A percentile compares a stretch with the other conserved stretches of the same genome.
Conservation (phyloP, 1,140 invertebrate species). For the Aricia agestis region DNA sequence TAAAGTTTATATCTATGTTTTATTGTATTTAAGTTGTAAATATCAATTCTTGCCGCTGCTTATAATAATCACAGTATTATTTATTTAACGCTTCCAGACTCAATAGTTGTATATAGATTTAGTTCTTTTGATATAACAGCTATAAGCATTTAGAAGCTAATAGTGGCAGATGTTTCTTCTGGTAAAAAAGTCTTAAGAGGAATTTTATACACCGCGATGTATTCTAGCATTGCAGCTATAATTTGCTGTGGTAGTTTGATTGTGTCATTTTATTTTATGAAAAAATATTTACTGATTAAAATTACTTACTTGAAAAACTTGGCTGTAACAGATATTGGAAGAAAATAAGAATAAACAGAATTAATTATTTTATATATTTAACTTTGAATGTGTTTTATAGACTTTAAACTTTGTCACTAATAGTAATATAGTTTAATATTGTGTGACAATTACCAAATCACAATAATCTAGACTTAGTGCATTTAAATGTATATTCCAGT, state of each 20-base stretch:
- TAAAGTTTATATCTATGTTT: conserved; percentile 16
- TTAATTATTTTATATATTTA: no score
- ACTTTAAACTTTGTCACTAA: background rate
- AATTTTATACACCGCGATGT: no score
- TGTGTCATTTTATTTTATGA: no score
- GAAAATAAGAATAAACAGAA: no score
- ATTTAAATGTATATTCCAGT: conserved; percentile 39
- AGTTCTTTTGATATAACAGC: conserved; percentile 7
- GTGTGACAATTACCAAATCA: conserved; percentile 58
- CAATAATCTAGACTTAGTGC: conserved; percentile 34
- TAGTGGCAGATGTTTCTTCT: background rate
- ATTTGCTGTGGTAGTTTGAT: no score
- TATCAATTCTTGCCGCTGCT: conserved; percentile 37
- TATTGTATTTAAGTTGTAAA: conserved; percentile 25
- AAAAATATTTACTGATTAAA: no score
- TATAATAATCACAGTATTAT: conserved; percentile 42
- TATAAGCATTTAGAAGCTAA: conserved; percentile 14
- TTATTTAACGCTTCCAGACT: conserved; percentile 25
- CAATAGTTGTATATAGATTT: conserved; percentile 15
- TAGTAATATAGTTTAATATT: conserved; percentile 2
- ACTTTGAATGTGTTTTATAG: no score
- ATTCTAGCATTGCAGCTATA: no score
- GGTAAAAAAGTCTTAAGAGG: no score
- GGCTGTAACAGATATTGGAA: no score
- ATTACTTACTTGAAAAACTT: no score